Conservation (phyloP, 2,113 vertebrate species). For the Takifugu flavidus region DNA sequence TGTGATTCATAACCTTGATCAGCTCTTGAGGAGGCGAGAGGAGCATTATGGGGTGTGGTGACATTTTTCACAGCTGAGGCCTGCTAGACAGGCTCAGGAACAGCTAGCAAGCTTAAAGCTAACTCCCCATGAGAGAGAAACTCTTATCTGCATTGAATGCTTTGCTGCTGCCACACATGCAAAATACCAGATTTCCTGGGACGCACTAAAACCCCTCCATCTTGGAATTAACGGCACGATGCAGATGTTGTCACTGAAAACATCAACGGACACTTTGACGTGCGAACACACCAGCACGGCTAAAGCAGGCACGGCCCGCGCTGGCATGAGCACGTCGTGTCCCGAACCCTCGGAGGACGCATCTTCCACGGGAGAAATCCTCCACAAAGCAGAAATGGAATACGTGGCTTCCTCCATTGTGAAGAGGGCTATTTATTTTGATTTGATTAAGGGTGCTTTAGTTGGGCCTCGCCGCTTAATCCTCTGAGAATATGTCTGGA, state of each 20-base stretch:
- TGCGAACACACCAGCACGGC: constrained; percentile 17
- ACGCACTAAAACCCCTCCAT: constrained; percentile 58
- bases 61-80: constrained; percentile 49
- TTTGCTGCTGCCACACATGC: constrained; percentile 54
- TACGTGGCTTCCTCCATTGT: constrained; percentile 64
- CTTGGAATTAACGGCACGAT: constrained; percentile 19
- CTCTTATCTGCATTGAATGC: constrained; percentile 71
- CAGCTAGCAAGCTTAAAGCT: constrained; percentile 59
- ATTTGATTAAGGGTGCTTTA: constrained; percentile 78
- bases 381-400: constrained; percentile 62
- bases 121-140: constrained; percentile 63
- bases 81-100: constrained; percentile 47
- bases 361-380: constrained; percentile 57
- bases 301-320: neutral
- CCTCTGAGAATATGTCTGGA: constrained; percentile 77
- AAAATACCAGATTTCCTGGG: constrained; percentile 61
- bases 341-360: constrained; percentile 26
- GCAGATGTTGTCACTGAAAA: constrained; percentile 30
- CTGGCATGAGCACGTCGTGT: too few relatives aligned
- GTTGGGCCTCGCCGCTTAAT: constrained; percentile 72
- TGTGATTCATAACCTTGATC: constrained; percentile 24
- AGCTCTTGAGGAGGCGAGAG: constrained; percentile 1
- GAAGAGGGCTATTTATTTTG: constrained; percentile 75
- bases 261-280: constrained; percentile 27
- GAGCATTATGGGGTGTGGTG: constrained; percentile 24